These are phyloP conservation scores for Phataginus tricuspis DNA, from an alignment of 2,797 vertebrate species.

Conservation along the genomic window DNA sequence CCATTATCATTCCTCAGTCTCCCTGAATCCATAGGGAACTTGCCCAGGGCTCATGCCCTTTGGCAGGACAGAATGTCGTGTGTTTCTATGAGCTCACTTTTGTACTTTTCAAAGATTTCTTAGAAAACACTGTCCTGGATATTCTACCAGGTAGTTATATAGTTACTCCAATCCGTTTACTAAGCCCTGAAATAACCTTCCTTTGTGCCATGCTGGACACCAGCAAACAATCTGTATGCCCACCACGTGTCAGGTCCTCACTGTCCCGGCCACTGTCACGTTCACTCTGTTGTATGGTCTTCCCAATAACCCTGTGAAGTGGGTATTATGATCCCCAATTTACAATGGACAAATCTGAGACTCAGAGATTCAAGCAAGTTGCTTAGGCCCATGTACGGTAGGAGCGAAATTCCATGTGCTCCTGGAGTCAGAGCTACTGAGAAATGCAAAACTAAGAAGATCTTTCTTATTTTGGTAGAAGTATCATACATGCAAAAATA, in stretches of 20 bases:
- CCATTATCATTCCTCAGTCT: too few species aligned
- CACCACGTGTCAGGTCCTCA: background rate
- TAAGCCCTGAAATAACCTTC: conserved; percentile 3
- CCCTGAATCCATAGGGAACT: too few species aligned
- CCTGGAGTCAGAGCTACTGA: background rate
- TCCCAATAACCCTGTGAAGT: conserved; percentile 43
- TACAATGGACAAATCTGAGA: conserved; percentile 2
- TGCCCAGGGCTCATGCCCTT: too few species aligned
- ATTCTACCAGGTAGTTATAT: background rate
- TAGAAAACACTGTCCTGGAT: background rate
- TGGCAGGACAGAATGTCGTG: too few species aligned
- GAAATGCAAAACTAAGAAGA: background rate
- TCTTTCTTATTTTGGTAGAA: conserved; percentile 12
- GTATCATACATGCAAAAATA: background rate
- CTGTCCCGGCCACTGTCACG: background rate
- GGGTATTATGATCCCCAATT: conserved; percentile 30
- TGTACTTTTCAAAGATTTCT: background rate
- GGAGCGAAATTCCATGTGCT: background rate
- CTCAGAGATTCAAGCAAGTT: background rate
- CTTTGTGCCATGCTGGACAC: background rate
- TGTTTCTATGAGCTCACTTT: background rate
- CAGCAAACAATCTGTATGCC: background rate
- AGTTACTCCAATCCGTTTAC: background rate
- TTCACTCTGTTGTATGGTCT: background rate
- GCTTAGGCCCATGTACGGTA: background rate